These are phyloP conservation scores for Hypomecis atomaria DNA, from an alignment of 2,888 invertebrate genomes.

Conservation along the genomic window DNA sequence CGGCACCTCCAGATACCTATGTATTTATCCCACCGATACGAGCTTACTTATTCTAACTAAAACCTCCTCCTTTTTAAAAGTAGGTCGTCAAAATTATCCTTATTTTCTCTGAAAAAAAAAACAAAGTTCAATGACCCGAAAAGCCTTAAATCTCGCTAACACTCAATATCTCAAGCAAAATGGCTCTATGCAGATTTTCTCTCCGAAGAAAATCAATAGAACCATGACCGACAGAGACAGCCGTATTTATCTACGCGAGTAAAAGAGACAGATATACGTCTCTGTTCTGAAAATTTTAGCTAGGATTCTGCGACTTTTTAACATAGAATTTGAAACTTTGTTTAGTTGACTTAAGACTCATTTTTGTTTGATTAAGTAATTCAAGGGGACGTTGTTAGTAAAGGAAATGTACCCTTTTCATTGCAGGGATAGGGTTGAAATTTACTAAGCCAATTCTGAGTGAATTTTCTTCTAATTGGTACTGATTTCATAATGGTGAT, in stretches of 20 bases:
- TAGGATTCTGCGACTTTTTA: conserved; percentile 24
- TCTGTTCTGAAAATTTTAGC: conserved; percentile 35
- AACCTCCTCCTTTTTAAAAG: too few relatives aligned
- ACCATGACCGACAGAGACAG: conserved; percentile 35
- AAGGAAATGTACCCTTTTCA: conserved; percentile 18
- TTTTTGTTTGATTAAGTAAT: conserved; percentile 14
- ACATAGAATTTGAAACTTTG: too few relatives aligned
- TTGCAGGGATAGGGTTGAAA: conserved; percentile 8
- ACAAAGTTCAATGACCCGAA: conserved; percentile 22
- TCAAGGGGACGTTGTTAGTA: conserved; percentile 20
- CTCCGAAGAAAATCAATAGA: conserved; percentile 47
- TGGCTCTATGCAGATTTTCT: conserved; percentile 46
- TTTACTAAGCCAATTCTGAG: conserved; percentile 8
- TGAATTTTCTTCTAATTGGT: conserved; percentile 33
- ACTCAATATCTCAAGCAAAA: conserved; percentile 36
- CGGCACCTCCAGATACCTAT: too few relatives aligned
- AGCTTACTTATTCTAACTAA: too few relatives aligned
- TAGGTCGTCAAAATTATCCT: too few relatives aligned
- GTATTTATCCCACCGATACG: too few relatives aligned
- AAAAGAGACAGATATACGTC: conserved; percentile 29
- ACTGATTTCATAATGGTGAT: conserved; percentile 36
- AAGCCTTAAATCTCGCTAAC: conserved; percentile 34
- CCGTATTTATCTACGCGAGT: conserved; percentile 29
- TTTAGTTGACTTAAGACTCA: neutral
- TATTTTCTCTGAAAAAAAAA: neutral